Evolutionary conservation across 2,113 vertebrate genomes (phyloP).

Genomic region (Pygoscelis adeliae): DNA sequence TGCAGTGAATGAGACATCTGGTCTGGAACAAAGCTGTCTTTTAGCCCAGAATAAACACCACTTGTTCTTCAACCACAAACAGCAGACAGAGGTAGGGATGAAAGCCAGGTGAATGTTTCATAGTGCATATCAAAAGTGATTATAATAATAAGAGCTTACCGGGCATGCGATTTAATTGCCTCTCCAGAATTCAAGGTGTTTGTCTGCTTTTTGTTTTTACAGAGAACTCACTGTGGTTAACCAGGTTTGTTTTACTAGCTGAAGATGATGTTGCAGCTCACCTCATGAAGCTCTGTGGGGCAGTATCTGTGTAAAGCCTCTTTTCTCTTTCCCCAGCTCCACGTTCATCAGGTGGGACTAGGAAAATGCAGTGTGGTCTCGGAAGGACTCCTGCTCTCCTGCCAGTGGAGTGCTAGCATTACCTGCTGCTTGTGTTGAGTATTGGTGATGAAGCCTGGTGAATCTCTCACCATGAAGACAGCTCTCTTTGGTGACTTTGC

Average conservation of each 20-base stretch:
- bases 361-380: not conserved
- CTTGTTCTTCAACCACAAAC: constrained; percentile 19
- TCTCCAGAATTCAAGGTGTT: not conserved
- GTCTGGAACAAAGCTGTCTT: constrained; percentile 51
- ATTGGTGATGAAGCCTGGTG: not conserved
- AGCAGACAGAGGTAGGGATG: constrained; percentile 7
- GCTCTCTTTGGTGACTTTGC: not conserved
- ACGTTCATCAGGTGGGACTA: fast-evolving
- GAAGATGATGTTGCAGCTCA: not conserved
- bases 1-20: constrained; percentile 24
- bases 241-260: not conserved
- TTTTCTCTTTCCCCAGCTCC: not conserved
- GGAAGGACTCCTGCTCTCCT: not conserved
- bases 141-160: not conserved
- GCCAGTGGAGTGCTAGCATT: not conserved
- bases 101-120: not conserved
- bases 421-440: not conserved
- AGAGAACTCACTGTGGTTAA: not conserved
- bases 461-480: not conserved
- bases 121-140: not conserved
- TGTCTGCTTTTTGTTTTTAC: not conserved
- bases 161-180: not conserved
- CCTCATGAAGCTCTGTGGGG: not conserved
- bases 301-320: fast-evolving
- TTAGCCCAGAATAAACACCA: not conserved